Percentiles rank a stretch among this genome's conserved stretches.
phyloP scores from a whole-genome alignment of 53 echinoderm and acorn worm species.

The Zoroaster sp. region DNA sequence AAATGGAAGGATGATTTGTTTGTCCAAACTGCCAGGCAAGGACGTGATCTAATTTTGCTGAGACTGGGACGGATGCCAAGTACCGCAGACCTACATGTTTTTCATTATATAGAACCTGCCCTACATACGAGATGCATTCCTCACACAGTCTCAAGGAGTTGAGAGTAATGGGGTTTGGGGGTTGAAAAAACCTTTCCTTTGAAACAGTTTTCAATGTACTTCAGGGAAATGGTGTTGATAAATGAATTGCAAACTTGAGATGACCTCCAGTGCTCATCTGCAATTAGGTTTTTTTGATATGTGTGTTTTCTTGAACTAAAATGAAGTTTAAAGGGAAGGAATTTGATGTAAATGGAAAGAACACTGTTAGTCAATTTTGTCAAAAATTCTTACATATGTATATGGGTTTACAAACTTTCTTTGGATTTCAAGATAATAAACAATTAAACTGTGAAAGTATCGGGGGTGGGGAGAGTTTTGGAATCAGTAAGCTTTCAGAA shows the following conservation, averaged over 20 bases:
- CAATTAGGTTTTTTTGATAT: not conserved
- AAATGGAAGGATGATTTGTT: not conserved
- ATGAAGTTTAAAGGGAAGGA: too few relatives aligned
- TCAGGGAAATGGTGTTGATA: not conserved
- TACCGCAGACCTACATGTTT: too few relatives aligned
- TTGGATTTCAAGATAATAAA: too few relatives aligned
- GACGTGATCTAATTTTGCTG: not conserved
- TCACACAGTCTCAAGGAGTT: slow-evolving; percentile 5
- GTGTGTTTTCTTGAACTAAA: not conserved
- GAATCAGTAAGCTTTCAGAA: too few relatives aligned
- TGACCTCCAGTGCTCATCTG: not conserved
- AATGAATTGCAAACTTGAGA: not conserved
- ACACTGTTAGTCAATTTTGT: too few relatives aligned
- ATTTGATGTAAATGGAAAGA: too few relatives aligned
- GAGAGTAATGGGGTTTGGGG: not conserved
- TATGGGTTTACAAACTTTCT: too few relatives aligned
- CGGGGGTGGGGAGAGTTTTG: too few relatives aligned
- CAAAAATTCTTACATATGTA: too few relatives aligned
- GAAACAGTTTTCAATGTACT: not conserved
- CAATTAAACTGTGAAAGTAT: too few relatives aligned
- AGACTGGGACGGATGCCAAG: not conserved
- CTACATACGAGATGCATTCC: not conserved
- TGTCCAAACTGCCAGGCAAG: not conserved
- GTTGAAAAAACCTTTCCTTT: not conserved
- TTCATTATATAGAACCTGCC: not conserved